phyloP scores from a whole-genome alignment of 2,113 vertebrate species.

The Melospiza melodia region DNA sequence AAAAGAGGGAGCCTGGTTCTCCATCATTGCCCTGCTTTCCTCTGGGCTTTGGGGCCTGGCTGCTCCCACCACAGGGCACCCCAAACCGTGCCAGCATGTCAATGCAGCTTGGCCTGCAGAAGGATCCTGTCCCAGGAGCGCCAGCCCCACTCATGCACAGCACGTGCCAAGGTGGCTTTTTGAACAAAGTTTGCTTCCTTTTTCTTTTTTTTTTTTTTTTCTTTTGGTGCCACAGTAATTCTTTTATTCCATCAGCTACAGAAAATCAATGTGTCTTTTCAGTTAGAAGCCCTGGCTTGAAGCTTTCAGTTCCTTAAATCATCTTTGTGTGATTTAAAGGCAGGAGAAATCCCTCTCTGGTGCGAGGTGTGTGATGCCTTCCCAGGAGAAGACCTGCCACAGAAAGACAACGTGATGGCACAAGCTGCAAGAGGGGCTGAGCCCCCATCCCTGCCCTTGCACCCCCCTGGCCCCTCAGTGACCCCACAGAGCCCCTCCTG shows the following conservation, averaged over 20 bases:
- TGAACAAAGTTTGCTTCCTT: neutral
- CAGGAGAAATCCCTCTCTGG: neutral
- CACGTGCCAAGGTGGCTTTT: neutral
- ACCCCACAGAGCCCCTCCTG: neutral
- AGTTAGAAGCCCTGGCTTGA: slow-evolving; percentile 18
- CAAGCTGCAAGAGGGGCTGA: neutral
- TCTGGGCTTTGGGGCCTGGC: neutral
- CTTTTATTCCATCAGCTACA: slow-evolving; percentile 30
- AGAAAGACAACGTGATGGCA: fast-evolving
- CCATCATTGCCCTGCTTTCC: too few relatives aligned
- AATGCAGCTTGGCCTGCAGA: neutral
- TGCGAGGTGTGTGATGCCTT: neutral
- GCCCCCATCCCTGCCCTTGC: neutral
- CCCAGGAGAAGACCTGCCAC: neutral
- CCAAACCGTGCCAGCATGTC: fast-evolving
- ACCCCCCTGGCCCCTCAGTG: fast-evolving
- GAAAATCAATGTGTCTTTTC: slow-evolving; percentile 51
- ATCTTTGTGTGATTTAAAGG: neutral
- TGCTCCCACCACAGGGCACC: neutral
- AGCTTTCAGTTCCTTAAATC: slow-evolving; percentile 47
- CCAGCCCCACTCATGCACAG: neutral
- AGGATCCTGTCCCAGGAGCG: neutral
- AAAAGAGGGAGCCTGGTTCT: neutral
- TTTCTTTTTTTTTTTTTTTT: neutral
- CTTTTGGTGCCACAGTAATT: neutral